Base-by-base conservation (phyloP, 2,113 vertebrate species). In the Gymnocephalus cernua region DNA sequence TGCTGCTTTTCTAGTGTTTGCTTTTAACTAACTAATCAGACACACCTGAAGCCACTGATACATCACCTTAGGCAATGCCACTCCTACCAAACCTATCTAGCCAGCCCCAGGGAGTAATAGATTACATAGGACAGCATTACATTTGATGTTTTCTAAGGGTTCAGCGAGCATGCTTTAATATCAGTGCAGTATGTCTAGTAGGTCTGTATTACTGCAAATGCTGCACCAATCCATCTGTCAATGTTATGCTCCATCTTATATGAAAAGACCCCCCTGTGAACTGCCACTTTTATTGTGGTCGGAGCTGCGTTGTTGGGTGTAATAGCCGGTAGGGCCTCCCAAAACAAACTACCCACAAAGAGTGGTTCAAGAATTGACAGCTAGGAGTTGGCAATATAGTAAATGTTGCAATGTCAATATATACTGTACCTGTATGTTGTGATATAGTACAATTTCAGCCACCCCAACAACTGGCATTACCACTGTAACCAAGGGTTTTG, bases 1-100 rank as follows among this genome's bases (percentile, higher is more conserved):
- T 25, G 73, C 63, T 80, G 78, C 80, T 77, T 80, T 82, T 74
- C 82, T 57, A 57, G 53, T 44, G 50, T 87, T 89, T 85, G 62
- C 84, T 80, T 86, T 82, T 78, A 85, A 80, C 76, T 50, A 79
- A 68, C 83, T 80, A 74, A 87, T 84, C 70, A 85, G 83, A 77
- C 69, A 63, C 74, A 85, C 66, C 77, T 73, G 81, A 57, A 84
- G 77, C 44, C 68, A 57, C 21, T 19, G 76, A 66, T 73, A 84
- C 82, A 62, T 70, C 77, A 32, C 44, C 65, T 62, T 25, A 72
- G 70, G 57, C 75, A 1, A 14, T 3, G 65, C 48, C 21, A 38
- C 53, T 63, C 57, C 27, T 53, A 53, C 67, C 35, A 61, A 29
- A 62, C 56, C 25, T 2, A 71, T 82, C 75, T 25, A 61, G 54